phyloP scores from a whole-genome alignment of 2,888 invertebrate genomes.

The Sinotaia quadrata region DNA sequence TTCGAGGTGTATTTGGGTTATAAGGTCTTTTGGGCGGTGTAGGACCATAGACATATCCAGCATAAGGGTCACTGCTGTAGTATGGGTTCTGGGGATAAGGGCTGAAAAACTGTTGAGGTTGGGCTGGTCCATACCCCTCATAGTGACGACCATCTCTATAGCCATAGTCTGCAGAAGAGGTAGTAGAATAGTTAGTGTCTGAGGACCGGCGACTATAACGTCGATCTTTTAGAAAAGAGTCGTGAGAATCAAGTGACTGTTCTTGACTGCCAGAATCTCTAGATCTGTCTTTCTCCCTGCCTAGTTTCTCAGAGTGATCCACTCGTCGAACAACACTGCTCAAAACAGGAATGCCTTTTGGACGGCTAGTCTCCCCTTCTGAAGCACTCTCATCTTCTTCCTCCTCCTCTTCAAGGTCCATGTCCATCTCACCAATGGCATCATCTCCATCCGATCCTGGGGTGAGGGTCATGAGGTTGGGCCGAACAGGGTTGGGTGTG shows the following conservation, averaged over 20 bases:
- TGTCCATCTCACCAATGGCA: slow-evolving; percentile 34
- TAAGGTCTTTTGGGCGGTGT: slow-evolving; percentile 42
- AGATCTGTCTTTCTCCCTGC: slow-evolving; percentile 13
- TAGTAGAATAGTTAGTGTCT: not conserved
- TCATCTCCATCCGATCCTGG: slow-evolving; percentile 29
- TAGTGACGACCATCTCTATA: slow-evolving; percentile 13
- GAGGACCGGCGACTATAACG: slow-evolving; percentile 11
- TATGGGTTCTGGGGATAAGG: slow-evolving; percentile 15
- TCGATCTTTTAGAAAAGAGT: slow-evolving; percentile 25
- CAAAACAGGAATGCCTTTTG: slow-evolving; percentile 26
- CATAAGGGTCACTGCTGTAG: slow-evolving; percentile 8
- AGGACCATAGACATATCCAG: slow-evolving; percentile 34
- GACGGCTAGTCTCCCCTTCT: not conserved
- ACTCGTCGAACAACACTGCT: slow-evolving; percentile 29
- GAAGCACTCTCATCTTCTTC: slow-evolving; percentile 25
- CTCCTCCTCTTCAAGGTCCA: slow-evolving; percentile 30
- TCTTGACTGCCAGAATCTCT: slow-evolving; percentile 1
- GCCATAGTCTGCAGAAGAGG: slow-evolving; percentile 7
- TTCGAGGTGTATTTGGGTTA: slow-evolving; percentile 12
- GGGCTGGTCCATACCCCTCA: not conserved
- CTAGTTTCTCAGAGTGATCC: slow-evolving; percentile 8
- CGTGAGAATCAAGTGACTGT: not conserved
- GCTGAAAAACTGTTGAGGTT: slow-evolving; percentile 11
- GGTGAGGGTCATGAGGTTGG: slow-evolving; percentile 48
- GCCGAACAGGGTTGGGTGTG: slow-evolving; percentile 39